phyloP scores from a whole-genome alignment of 1,140 invertebrate species.

The Aphaenogaster ashmeadi region DNA sequence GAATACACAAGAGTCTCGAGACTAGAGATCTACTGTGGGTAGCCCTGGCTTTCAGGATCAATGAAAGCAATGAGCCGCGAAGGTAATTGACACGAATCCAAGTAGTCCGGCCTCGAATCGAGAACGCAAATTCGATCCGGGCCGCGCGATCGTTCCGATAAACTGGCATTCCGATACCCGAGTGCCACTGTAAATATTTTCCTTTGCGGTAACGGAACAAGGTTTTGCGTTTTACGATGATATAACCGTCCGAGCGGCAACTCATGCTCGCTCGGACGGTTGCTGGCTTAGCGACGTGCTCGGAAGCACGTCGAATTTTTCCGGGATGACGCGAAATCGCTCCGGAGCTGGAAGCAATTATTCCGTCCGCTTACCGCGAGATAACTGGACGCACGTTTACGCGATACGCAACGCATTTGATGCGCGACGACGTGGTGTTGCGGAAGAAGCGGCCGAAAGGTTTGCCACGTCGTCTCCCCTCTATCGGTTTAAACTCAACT shows the following conservation, averaged over 20 bases:
- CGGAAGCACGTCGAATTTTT: constrained; percentile 12
- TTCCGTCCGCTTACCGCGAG: constrained; percentile 35
- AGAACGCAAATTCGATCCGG: constrained; percentile 31
- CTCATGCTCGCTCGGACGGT: not conserved
- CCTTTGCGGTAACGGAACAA: constrained; percentile 18
- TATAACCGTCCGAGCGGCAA: not conserved
- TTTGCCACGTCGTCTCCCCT: not conserved
- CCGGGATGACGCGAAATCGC: constrained; percentile 17
- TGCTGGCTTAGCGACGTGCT: not conserved
- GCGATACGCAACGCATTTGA: constrained; percentile 48
- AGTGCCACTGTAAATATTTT: constrained; percentile 40
- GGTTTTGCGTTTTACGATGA: not conserved
- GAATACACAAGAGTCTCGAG: not conserved
- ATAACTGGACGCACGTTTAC: constrained; percentile 31
- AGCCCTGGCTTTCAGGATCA: not conserved
- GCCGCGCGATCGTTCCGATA: not conserved
- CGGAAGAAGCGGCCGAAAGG: constrained; percentile 1
- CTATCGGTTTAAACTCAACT: not conserved
- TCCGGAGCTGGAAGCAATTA: constrained; percentile 32
- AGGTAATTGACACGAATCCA: not conserved
- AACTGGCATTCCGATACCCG: constrained; percentile 30
- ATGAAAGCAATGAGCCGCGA: not conserved
- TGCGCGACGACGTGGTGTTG: not conserved
- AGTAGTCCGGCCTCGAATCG: not conserved
- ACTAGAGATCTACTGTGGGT: not conserved